Evolutionary conservation across 2,113 vertebrate species (phyloP).

Genomic region (Rattus rattus): DNA sequence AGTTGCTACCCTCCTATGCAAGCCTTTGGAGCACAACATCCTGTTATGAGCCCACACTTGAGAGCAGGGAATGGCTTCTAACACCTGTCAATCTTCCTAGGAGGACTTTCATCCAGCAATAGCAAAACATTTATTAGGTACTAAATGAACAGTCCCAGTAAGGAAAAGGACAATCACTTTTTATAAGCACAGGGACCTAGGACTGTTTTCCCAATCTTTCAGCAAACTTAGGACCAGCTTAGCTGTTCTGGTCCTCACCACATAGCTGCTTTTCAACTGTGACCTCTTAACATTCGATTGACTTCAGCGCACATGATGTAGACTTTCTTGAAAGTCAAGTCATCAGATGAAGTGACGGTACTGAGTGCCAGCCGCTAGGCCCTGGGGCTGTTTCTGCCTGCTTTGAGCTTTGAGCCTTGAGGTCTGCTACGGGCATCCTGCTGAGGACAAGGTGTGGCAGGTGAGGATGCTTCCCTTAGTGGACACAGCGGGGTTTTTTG

Average conservation of each 20-base stretch:
- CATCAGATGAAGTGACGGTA: neutral
- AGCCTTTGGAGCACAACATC: neutral
- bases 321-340: neutral
- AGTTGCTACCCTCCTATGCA: neutral
- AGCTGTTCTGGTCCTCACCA: neutral
- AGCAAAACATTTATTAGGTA: neutral
- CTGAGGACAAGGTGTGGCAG: no score
- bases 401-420: no score
- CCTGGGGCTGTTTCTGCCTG: neutral
- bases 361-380: neutral
- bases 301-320: neutral
- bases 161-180: neutral
- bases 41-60: neutral
- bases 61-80: neutral
- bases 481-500: neutral
- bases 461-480: neutral
- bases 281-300: neutral
- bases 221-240: neutral
- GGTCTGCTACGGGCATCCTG: neutral
- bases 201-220: neutral
- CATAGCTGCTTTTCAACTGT: neutral
- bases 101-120: slow-evolving; percentile 14
- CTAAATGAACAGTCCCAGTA: slow-evolving; percentile 4
- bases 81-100: neutral
- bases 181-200: neutral